Base-by-base conservation (phyloP, 2,113 vertebrate genomes). In the Reinhardtius hippoglossoides region DNA sequence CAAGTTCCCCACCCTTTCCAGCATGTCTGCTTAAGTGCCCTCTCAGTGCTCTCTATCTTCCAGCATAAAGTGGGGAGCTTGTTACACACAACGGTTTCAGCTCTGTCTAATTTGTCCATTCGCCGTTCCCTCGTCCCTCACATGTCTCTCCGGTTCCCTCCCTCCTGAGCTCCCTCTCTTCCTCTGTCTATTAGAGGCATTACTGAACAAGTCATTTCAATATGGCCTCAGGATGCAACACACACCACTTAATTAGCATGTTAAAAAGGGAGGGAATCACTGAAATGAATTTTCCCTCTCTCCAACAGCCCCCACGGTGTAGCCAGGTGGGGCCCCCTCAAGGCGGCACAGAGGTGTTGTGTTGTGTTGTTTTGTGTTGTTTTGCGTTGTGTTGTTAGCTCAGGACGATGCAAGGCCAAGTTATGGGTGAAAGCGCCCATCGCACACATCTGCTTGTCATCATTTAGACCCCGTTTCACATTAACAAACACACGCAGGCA, bases 121-220 rank as follows among this genome's bases (percentile, higher is more conserved):
- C 65, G 0, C 59, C 83, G 55, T 64, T 52, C 24, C 24, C 46
- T 31, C 57, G 12, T 75, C 67, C 71, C 67, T 9, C 54, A 56
- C 46, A 23, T 71, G 76, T 58, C 61, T 40, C 74, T 65, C n/a
- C 71, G 27, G 48, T 67, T 78, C 55, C 56, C 78, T 75, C 68
- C 60, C 74, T 76, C 71, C 74, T 31, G 65, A 82, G 67, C 80
- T 71, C 79, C 74, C 64, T 81, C 46, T 18, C 46, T 74, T 87
- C 65, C 86, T 85, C 71, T 61, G 57, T 91, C 87, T 85, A 93
- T 93, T 93, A 93, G 89, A 85, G 80, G 80, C 88, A 82, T 90
- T 91, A 92, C 86, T 92, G 92, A 93, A 90, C 89, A 88, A 92
- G 86, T 89, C 87, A 91, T 94, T 94, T 94, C 92, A 92, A 89